Conservation (phyloP, 2,113 vertebrate genomes). For the Sakesphorus luctuosus region DNA sequence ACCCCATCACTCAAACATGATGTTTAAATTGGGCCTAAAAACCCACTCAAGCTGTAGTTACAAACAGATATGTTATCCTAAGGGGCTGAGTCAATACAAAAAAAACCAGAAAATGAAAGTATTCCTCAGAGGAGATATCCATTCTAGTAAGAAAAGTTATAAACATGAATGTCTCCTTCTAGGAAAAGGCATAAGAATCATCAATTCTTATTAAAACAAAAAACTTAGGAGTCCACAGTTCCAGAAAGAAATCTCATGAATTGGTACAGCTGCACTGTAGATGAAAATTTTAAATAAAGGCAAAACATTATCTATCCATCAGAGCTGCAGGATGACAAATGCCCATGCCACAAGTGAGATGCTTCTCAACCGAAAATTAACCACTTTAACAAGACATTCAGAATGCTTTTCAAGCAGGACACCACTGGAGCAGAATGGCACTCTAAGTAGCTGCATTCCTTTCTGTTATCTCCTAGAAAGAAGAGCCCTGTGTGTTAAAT, state of each 20-base stretch:
- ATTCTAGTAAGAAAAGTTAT: not conserved
- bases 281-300: not conserved
- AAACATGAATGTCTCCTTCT: not conserved
- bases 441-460: not conserved
- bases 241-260: not conserved
- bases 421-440: not conserved
- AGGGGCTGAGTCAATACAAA: not conserved
- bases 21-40: not conserved
- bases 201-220: not conserved
- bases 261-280: not conserved
- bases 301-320: not conserved
- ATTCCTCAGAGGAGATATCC: not conserved
- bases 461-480: not conserved
- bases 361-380: not conserved
- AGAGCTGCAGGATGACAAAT: not conserved
- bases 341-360: not conserved
- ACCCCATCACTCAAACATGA: not conserved
- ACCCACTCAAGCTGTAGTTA: not conserved
- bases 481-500: not conserved
- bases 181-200: slow-evolving; percentile 4
- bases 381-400: not conserved
- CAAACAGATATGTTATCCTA: not conserved
- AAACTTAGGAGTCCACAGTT: not conserved
- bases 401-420: not conserved
- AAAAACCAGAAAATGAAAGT: not conserved